Conservation (phyloP, 2,797 vertebrate genomes). For the Otolemur crassicaudatus region DNA sequence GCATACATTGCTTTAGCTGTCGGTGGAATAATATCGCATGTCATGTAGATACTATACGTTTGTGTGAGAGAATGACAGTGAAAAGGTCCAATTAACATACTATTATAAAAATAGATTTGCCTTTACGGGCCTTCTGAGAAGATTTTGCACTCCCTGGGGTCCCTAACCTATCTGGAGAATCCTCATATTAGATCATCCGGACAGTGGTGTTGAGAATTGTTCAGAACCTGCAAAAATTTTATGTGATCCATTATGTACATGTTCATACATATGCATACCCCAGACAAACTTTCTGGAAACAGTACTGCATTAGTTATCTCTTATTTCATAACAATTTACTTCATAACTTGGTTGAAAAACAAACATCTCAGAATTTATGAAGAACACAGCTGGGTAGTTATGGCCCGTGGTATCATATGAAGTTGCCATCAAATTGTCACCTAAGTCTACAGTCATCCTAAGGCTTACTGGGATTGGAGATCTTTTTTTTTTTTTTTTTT, state of each 20-base stretch:
- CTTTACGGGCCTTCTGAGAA: not conserved
- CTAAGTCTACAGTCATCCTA: not conserved
- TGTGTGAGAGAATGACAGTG: not conserved
- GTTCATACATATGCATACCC: not conserved
- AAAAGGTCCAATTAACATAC: not conserved
- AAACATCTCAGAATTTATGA: not conserved
- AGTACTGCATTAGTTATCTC: not conserved
- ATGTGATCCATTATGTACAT: not conserved
- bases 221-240: not conserved
- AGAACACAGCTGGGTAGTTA: not conserved
- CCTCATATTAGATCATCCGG: not conserved
- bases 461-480: not conserved
- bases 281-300: not conserved
- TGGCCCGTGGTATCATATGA: not conserved
- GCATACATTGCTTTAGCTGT: slow-evolving; percentile 6
- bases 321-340: not conserved
- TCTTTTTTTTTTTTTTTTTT: not conserved
- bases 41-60: not conserved
- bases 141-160: not conserved
- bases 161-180: not conserved
- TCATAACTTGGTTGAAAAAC: slow-evolving; percentile 17
- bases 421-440: not conserved
- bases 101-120: not conserved
- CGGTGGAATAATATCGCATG: not conserved
- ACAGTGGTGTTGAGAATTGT: not conserved